Base-by-base conservation (phyloP, 2,113 vertebrate genomes). In the Neofelis nebulosa region DNA sequence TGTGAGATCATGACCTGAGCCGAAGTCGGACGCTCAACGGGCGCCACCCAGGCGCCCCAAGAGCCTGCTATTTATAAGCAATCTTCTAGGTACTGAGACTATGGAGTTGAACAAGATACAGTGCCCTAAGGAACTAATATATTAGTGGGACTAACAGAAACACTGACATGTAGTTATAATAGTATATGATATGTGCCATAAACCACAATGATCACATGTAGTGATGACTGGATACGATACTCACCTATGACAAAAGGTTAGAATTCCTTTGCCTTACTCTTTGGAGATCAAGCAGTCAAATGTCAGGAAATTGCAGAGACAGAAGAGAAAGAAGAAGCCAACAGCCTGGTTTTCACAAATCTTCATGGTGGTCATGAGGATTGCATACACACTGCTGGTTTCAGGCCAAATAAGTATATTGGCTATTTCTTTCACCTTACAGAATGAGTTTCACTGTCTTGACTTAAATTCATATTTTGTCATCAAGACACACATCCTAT, bases 401-500 rank as follows among this genome's bases (percentile, higher is more conserved):
- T 91, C 89, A 83, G 36, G n/a, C 8, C 21, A 85, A 31, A 45
- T 74, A 66, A 88, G 9, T 71, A 38, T 57, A 4, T 66, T 65
- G 9, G 2, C 78, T 79, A 71, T 38, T 82, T 94, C 63, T 78
- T 76, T 76, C 45, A 27, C 66, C 74, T 90, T 55, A 16, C 9
- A 91, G 48, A 84, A 82, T 45, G n/a, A 94, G 11, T 18, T 80
- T 96, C 55, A 79, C 8, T 45, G 12, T 50, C 73, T 90, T 71
- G 27, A 82, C 84, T 36, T 97, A 18, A 93, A 95, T 89, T 97
- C 27, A n/a, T 31, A 87, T 91, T 79, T 96, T 83, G 2, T 94
- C 89, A 80, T 63, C 45, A 52, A 86, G 91, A 92, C 4, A 36
- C 86, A 85, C 16, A 80, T 73, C 5, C 50, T 68, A 81, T 71